phyloP scores from a whole-genome alignment of 2,888 invertebrate species.

The Ctenicera cuprea region DNA sequence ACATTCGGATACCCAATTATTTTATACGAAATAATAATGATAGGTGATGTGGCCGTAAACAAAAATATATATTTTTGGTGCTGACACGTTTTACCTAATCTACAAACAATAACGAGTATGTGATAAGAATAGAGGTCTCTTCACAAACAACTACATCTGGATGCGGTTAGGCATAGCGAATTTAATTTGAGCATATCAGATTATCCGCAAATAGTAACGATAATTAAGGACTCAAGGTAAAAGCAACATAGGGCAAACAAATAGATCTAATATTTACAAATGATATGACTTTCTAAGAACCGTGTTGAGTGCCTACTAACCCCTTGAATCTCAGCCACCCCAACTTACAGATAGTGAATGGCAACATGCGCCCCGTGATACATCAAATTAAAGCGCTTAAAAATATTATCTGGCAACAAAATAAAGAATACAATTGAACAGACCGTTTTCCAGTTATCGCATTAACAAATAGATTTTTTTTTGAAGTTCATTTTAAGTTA shows the following conservation, averaged over 20 bases:
- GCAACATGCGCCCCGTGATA: no score
- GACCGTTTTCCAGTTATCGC: no score
- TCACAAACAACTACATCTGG: constrained; percentile 23
- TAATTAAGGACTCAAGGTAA: neutral
- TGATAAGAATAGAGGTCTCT: constrained; percentile 1
- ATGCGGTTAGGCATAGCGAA: neutral
- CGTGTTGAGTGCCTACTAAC: no score
- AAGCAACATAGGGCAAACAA: neutral
- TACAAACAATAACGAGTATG: constrained; percentile 6
- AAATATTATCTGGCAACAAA: no score
- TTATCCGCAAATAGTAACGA: neutral
- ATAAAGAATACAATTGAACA: no score
- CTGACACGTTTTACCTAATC: constrained; percentile 1
- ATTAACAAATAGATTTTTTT: no score
- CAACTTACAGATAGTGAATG: no score
- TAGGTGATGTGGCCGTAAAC: neutral
- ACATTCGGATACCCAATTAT: neutral
- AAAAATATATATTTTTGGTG: constrained; percentile 1
- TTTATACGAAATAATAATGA: neutral
- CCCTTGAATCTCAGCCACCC: no score
- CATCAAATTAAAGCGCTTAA: no score
- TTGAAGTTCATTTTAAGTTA: no score
- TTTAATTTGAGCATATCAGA: constrained; percentile 6
- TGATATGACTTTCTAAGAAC: no score
- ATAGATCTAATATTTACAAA: no score